Evolutionary conservation across 1,140 invertebrate species (phyloP), one percentile per base, ranked within the genome.

Genomic region (Diprion similis): DNA sequence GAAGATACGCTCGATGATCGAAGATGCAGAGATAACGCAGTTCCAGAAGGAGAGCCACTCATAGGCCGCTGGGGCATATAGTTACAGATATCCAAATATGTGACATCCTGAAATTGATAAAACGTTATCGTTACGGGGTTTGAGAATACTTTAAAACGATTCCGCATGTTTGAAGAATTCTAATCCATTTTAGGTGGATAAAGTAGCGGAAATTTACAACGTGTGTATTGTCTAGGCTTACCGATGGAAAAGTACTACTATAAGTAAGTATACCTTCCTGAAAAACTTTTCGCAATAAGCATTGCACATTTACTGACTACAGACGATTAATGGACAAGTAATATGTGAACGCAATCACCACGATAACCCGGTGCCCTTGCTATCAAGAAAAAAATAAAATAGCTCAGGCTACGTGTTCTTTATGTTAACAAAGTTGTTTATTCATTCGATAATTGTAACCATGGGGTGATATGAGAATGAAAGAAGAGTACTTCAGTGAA

Each of bases 31-130:
- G 84, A 84, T 48, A 88, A 80, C 24, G 84, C 83, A 46, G 84
- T 86, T 19, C 84, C 86, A 10, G 86, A 84, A 1, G 87, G 85
- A 64, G 85, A 88, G 59, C 85, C 85, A n/a, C 86, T 88, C 87
- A 88, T 88, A 76, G 87, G 84, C 76, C 85, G 83, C 74, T 85
- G 85, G n/a, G 87, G 86, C 87, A 88, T 87, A 51, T 88, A 88
- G 73, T 88, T 87, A 72, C 85, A 86, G 71, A 84, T 87, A 59
- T 88, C 87, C 73, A 88, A 71, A 76, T 87, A 87, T 13, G 86
- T 89, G 18, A 89, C 87, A 79, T 89, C 86, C 87, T 88, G 64
- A 45, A 77, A 75, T 64, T 37, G 24, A 37, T 37, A 37, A 37
- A 37, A 37, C 24, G 24, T 37, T 37, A 37, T 37, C 24, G 24